These are phyloP conservation scores for Neoniphon sammara DNA, from an alignment of 2,797 vertebrate species.

Conservation along the genomic window DNA sequence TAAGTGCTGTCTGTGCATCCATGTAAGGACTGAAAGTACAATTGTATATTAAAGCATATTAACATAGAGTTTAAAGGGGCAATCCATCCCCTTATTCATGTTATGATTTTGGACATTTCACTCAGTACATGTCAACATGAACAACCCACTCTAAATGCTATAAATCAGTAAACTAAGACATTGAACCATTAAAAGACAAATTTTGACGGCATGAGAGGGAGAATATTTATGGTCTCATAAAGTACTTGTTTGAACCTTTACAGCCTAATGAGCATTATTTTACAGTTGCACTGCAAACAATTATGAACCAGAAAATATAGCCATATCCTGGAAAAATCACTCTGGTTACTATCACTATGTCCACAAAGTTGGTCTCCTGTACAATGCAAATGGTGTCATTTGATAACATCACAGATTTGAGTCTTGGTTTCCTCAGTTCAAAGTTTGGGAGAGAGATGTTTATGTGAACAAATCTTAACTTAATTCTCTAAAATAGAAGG, in stretches of 20 bases:
- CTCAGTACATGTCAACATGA: neutral
- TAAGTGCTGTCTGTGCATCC: neutral
- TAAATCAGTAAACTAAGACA: neutral
- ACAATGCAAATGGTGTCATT: neutral
- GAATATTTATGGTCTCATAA: neutral
- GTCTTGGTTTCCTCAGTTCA: neutral
- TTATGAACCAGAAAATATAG: conserved; percentile 5
- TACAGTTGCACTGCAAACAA: no score
- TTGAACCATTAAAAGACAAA: neutral
- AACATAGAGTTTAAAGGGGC: neutral
- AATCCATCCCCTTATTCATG: neutral
- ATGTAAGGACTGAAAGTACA: neutral
- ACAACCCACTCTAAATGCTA: neutral
- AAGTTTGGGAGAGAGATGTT: neutral
- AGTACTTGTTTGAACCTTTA: conserved; percentile 38
- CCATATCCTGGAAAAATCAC: conserved; percentile 31
- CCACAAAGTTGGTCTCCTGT: conserved; percentile 28
- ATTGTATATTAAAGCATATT: neutral
- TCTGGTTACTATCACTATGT: conserved; percentile 54
- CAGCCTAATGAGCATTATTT: conserved; percentile 32
- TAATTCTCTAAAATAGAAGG: neutral
- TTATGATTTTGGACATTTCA: neutral
- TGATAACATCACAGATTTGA: neutral
- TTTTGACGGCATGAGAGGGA: neutral
- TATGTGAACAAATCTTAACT: neutral